Evolutionary conservation across 2,888 invertebrate species (phyloP).

Genomic region (Patella depressa): DNA sequence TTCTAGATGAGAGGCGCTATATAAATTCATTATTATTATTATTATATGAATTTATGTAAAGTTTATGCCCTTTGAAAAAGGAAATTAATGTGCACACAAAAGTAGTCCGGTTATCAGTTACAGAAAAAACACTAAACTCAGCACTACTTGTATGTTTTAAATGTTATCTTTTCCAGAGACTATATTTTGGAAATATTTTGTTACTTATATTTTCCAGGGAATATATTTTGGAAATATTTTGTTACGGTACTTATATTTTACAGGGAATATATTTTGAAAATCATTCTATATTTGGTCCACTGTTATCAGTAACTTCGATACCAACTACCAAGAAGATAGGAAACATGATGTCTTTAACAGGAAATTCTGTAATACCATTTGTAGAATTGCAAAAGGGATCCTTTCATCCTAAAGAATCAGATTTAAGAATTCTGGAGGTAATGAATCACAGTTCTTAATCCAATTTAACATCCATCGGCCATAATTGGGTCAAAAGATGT

Average conservation of each 20-base stretch:
- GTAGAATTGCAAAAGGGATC: constrained; percentile 24
- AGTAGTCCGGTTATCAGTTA: no score
- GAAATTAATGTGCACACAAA: no score
- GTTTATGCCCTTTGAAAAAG: no score
- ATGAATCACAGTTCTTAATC: no score
- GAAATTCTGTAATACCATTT: constrained; percentile 22
- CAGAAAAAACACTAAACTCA: no score
- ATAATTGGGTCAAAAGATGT: no score
- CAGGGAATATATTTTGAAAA: constrained; percentile 39
- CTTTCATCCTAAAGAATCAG: constrained; percentile 23
- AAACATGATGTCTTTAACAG: constrained; percentile 2
- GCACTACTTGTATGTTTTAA: no score
- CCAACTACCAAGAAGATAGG: constrained; percentile 17
- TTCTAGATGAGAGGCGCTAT: no score
- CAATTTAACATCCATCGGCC: no score
- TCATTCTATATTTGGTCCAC: constrained; percentile 28
- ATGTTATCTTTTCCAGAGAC: no score
- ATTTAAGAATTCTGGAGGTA: constrained; percentile 29
- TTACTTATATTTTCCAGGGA: no score
- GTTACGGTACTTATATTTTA: background rate
- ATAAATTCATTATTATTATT: no score
- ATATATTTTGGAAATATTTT: background rate
- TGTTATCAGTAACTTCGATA: constrained; percentile 32
- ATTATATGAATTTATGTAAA: background rate
- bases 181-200: background rate